These are phyloP conservation scores for Plebejus argus DNA, from an alignment of 2,888 invertebrate species.

Conservation along the genomic window DNA sequence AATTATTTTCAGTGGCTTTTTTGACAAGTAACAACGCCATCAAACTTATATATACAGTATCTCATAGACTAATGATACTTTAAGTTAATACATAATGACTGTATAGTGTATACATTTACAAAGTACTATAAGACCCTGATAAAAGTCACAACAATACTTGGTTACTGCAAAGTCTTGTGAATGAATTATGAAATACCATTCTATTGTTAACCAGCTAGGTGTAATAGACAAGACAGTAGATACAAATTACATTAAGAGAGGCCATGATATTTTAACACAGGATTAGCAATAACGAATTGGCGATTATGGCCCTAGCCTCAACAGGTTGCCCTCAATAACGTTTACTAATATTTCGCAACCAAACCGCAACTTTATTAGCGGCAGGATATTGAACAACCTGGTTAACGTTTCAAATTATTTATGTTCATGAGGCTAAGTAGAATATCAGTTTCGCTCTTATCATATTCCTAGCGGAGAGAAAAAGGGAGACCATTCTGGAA, in stretches of 20 bases:
- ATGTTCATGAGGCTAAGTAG: neutral
- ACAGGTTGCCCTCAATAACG: conserved; percentile 17
- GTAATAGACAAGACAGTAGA: neutral
- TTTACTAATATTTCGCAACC: conserved; percentile 20
- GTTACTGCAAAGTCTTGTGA: neutral
- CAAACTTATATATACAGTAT: no score
- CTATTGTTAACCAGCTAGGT: neutral
- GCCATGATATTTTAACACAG: neutral
- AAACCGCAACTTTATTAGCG: conserved; percentile 18
- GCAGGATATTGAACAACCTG: conserved; percentile 23
- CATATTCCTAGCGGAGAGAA: neutral
- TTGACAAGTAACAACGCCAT: neutral
- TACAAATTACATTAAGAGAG: neutral
- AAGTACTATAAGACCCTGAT: neutral
- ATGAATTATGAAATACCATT: conserved; percentile 6
- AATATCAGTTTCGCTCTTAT: neutral
- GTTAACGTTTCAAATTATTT: conserved; percentile 4
- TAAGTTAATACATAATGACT: neutral
- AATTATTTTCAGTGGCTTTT: neutral
- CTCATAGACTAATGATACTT: neutral
- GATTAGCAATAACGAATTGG: neutral
- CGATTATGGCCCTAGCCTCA: neutral
- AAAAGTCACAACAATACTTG: conserved; percentile 1
- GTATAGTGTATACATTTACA: neutral
- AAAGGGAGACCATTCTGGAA: neutral